A percentile compares a stretch with the other conserved stretches of the same genome.
Evolutionary conservation across 2,888 invertebrate species (phyloP).

Genomic region (Andrena camellia): DNA sequence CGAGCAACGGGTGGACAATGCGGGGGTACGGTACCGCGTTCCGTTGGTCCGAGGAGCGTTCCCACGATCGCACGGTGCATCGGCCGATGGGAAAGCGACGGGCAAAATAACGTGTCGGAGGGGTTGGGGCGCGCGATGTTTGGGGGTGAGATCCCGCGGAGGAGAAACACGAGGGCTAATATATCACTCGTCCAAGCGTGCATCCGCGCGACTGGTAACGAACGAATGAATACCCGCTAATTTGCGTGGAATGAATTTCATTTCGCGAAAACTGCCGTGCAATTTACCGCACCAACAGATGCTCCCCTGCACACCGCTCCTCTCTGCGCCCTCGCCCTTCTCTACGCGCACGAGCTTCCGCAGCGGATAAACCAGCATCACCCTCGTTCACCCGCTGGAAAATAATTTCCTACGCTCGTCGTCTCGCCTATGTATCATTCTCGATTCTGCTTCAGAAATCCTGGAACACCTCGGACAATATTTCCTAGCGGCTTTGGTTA

Average conservation of each 20-base stretch:
- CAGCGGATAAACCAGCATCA: conserved; percentile 8
- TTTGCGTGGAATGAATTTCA: conserved; percentile 70
- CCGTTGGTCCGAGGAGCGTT: neutral
- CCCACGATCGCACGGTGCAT: neutral
- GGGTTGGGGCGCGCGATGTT: neutral
- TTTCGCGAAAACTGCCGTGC: conserved; percentile 63
- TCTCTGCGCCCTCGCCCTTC: neutral
- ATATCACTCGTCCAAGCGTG: conserved; percentile 34
- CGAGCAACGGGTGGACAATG: neutral
- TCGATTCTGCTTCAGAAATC: neutral
- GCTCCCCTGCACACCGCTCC: conserved; percentile 1
- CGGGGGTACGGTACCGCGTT: neutral
- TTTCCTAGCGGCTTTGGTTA: neutral
- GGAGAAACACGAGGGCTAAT: conserved; percentile 31
- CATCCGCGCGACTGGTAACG: conserved; percentile 31
- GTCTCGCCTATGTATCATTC: neutral
- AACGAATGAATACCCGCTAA: conserved; percentile 65
- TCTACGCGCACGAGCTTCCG: conserved; percentile 5
- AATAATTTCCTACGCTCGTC: neutral
- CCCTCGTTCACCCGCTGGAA: neutral
- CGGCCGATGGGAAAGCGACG: conserved; percentile 11
- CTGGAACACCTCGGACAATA: neutral
- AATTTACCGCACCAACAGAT: conserved; percentile 49
- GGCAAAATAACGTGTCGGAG: conserved; percentile 10
- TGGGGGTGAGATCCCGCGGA: neutral